Conservation (phyloP, 2,888 invertebrate genomes). For the Candidula unifasciata region DNA sequence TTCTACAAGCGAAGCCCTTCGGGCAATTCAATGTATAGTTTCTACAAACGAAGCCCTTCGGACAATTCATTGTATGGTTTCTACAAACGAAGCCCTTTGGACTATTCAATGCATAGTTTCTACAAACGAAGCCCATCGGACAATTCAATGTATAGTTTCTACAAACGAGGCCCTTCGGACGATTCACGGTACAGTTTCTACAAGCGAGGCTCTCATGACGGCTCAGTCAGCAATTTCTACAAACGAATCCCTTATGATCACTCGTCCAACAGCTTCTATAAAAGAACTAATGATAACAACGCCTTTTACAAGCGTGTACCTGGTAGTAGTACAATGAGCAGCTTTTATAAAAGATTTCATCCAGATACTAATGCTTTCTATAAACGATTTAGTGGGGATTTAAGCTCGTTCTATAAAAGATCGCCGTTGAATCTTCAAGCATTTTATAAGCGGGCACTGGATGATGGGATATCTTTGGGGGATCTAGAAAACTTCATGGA, state of each 20-base stretch:
- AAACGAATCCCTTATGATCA: conserved; percentile 5
- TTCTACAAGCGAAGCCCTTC: neutral
- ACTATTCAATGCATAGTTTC: neutral
- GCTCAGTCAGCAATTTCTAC: conserved; percentile 6
- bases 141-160: neutral
- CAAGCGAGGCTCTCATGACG: neutral
- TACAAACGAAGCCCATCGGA: conserved; percentile 12
- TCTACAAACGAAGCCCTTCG: conserved; percentile 12
- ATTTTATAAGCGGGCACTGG: conserved; percentile 1
- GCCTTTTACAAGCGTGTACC: neutral
- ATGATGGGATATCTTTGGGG: no score
- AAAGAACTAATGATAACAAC: neutral
- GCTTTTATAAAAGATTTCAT: neutral
- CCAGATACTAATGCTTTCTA: neutral
- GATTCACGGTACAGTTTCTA: conserved; percentile 2
- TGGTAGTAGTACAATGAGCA: neutral
- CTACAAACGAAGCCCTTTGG: neutral
- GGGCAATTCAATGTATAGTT: neutral
- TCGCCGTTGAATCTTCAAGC: neutral
- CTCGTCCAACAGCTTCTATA: neutral
- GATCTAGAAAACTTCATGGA: no score
- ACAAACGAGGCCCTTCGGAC: neutral
- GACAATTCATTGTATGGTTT: neutral
- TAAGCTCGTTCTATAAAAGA: conserved; percentile 11
- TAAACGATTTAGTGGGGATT: neutral